These are phyloP conservation scores for Neostethus bicornis DNA, from an alignment of 2,797 vertebrate species.

Conservation along the genomic window DNA sequence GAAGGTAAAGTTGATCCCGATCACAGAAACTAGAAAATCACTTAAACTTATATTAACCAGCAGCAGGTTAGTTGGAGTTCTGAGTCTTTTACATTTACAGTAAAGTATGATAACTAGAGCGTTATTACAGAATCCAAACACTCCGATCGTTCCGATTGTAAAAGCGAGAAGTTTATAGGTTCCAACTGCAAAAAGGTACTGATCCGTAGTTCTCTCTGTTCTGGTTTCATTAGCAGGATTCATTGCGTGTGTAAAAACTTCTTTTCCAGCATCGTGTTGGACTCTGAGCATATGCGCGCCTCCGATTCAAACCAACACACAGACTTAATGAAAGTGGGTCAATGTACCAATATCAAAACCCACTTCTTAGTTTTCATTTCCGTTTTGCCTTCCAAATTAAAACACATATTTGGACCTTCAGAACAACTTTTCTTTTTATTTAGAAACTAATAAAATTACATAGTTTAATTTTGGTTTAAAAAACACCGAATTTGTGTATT, in stretches of 20 bases:
- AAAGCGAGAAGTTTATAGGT: constrained; percentile 88
- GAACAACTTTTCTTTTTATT: too few species aligned
- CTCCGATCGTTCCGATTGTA: constrained; percentile 84
- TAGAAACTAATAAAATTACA: too few species aligned
- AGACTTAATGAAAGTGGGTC: constrained; percentile 57
- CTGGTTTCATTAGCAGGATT: constrained; percentile 73
- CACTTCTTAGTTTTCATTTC: background rate
- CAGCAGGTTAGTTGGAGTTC: constrained; percentile 86
- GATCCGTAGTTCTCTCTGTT: constrained; percentile 49
- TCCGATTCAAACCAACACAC: constrained; percentile 49
- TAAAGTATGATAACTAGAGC: constrained; percentile 85
- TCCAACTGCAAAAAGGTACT: constrained; percentile 75
- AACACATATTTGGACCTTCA: background rate
- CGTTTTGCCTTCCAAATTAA: constrained; percentile 31
- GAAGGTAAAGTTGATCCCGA: constrained; percentile 88
- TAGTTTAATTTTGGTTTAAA: too few species aligned
- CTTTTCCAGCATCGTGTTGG: constrained; percentile 59
- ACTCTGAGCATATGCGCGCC: constrained; percentile 26
- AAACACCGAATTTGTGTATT: too few species aligned
- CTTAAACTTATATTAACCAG: constrained; percentile 90
- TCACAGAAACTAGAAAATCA: constrained; percentile 86
- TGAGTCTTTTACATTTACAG: constrained; percentile 85
- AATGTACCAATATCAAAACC: constrained; percentile 35
- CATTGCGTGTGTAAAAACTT: constrained; percentile 75
- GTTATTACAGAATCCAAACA: constrained; percentile 88